Base-by-base conservation (phyloP, 2,113 vertebrate genomes). In the Orycteropus afer region DNA sequence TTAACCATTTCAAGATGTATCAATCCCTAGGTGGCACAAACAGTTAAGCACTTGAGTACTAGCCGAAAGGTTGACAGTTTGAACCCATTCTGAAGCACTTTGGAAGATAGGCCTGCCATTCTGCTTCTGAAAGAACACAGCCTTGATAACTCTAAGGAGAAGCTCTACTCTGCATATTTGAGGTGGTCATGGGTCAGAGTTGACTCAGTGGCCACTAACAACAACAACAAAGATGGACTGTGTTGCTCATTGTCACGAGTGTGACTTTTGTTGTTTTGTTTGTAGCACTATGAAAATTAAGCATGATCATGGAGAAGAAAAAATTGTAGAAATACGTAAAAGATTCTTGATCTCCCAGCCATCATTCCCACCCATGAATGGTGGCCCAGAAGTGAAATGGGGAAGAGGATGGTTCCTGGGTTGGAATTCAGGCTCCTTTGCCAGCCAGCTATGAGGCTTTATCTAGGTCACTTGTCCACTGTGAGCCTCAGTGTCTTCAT, bases 1-100 rank as follows among this genome's bases (percentile, higher is more conserved):
- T n/a, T n/a, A n/a, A n/a, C n/a, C n/a, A n/a, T n/a, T n/a, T n/a
- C 37, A 2, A 22, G 12, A 53, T 1, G 20, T 7, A 5, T 7
- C 0, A 61, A 4, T 13, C 25, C 27, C 25, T 3, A 2, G 27
- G 27, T 61, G 27, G 59, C 57, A 59, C 15, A 7, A 34, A 67
- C 18, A 69, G 67, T 69, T 34, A 37, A 37, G 67, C 13, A 12
- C 29, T 69, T 69, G 67, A 69, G 17, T 7, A 69, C n/a, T n/a
- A 37, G 15, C n/a, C 5, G 22, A 17, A 37, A 37, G 5, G n/a
- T 69, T 69, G 67, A n/a, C 18, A 69, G 67, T 69, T 37, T 10
- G 17, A 20, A 37, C n/a, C n/a, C n/a, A n/a, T n/a, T n/a, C n/a
- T n/a, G n/a, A n/a, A n/a, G n/a, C n/a, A n/a, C 67, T n/a, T 3